Base-by-base conservation (phyloP, 2,797 vertebrate species). In the Adrianichthys oophorus region DNA sequence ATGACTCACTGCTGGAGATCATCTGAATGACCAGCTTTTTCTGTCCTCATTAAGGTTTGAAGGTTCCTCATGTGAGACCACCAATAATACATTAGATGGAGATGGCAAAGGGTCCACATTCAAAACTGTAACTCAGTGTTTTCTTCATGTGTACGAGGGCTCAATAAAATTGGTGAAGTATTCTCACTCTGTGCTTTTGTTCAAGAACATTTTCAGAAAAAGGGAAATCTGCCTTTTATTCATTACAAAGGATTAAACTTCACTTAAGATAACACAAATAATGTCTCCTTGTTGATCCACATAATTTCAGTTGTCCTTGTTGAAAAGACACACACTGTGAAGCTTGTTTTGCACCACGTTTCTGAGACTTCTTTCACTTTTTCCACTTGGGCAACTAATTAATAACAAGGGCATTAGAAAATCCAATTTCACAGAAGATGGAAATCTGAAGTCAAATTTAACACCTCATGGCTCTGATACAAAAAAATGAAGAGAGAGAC, bases 21-120 rank as follows among this genome's bases (percentile, higher is more conserved):
- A 46, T 46, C 50, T 19, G 10, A 18, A 37, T 37, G 50, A 46
- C 7, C 7, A 1, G 48, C 26, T 15, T 4, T 52, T 56, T 4
- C 41, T 52, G 52, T 51, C 54, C 53, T 72, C 51, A 65, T 70
- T 68, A 70, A 14, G 23, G 19, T 44, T 65, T 42, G 44, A 17
- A 40, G 43, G 10, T 21, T 49, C 5, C 23, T 24, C 15, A 15
- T 19, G 4, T 46, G 32, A 43, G 21, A 37, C 7, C 5, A 49
- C 44, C 26, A 12, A 23, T 15, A 18, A 19, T 53, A 15, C 52
- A 68, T 61, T 2, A 59, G 14, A 41, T 16, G 19, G 47, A 51
- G 8, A 2, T 32, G 3, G 14, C 1, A 23, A 18, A 19, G 1
- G 46, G 44, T 47, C 29, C 59, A 59, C 32, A 37, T 4, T 16